phyloP scores from a whole-genome alignment of 2,888 invertebrate genomes.

The Gerris lacustris region DNA sequence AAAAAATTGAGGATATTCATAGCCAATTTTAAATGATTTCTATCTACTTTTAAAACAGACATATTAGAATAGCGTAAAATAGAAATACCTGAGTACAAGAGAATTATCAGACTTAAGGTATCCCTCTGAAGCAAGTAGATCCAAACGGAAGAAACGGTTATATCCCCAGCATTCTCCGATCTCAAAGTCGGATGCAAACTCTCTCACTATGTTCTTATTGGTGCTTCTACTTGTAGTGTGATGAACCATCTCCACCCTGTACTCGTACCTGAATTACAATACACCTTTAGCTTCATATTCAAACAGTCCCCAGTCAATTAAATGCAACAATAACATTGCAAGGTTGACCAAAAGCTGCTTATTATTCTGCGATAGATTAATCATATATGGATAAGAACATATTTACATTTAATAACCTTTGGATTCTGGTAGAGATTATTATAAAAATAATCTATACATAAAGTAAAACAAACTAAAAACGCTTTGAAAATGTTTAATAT shows the following conservation, averaged over 20 bases:
- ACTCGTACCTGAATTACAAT: conserved; percentile 57
- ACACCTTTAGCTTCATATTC: conserved; percentile 17
- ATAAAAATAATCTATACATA: too few species aligned
- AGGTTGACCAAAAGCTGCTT: too few species aligned
- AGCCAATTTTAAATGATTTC: too few species aligned
- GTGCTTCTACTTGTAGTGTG: conserved; percentile 64
- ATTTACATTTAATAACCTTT: too few species aligned
- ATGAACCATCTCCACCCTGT: conserved; percentile 89
- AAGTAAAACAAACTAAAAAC: too few species aligned
- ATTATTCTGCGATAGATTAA: too few species aligned
- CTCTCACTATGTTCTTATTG: conserved; percentile 77
- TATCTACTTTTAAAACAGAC: too few species aligned
- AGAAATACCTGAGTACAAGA: conserved; percentile 57
- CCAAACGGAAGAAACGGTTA: conserved; percentile 82
- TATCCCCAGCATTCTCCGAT: conserved; percentile 96
- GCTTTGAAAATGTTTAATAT: too few species aligned
- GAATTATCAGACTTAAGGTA: conserved; percentile 75
- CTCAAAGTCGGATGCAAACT: conserved; percentile 91
- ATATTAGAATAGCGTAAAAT: too few species aligned
- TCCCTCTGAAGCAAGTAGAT: conserved; percentile 78
- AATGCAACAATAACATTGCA: not conserved
- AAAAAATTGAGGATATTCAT: too few species aligned
- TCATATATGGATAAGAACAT: too few species aligned
- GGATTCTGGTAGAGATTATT: too few species aligned
- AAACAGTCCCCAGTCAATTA: conserved; percentile 10